Base-by-base conservation (phyloP, 1,140 invertebrate genomes). In the Danaus melanippus region DNA sequence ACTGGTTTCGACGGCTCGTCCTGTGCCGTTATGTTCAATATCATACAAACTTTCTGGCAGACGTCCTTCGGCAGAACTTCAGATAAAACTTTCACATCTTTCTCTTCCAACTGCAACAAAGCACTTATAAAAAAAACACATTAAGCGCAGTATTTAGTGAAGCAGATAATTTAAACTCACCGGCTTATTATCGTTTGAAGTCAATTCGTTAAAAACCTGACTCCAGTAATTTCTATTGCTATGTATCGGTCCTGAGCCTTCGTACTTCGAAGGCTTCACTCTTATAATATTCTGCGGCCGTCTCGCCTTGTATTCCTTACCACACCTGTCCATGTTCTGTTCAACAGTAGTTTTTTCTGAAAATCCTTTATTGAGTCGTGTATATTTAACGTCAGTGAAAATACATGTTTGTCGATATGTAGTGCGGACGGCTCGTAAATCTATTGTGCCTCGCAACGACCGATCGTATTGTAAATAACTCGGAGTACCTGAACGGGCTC, bases 151-250 rank as follows among this genome's bases (percentile, higher is more conserved):
- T 10, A 42, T 10, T 21, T 46, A 40, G 46, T 44, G 15, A 50
- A 46, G 40, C 42, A 45, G 21, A 12, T 32, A 39, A 55, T 46
- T 48, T 39, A 41, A 44, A 71, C 78, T 68, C 53, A 84, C 80
- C 17, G 60, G 51, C 46, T 54, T 60, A 41, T 58, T 47, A 40
- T 53, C 41, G 8, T 44, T 42, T 10, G 50, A 47, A 17, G 79
- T 74, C n/a, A 83, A 56, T 43, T 68, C 17, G 42, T 71, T 32
- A 51, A 85, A 74, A 12, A 77, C 60, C 39, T 47, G 67, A 17
- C 64, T 64, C 84, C 84, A 86, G 60, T 84, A 81, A 48, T 69
- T 74, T 56, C 71, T 84, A 54, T 78, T 84, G 7, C 12, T 53
- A 8, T 75, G 69, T 43, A 83, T 56, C 21, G 71, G 70, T 61